Percentiles rank a stretch among this genome's conserved stretches.
phyloP scores from a whole-genome alignment of 2,797 vertebrate species.

The Phrynocephalus vlangalii region DNA sequence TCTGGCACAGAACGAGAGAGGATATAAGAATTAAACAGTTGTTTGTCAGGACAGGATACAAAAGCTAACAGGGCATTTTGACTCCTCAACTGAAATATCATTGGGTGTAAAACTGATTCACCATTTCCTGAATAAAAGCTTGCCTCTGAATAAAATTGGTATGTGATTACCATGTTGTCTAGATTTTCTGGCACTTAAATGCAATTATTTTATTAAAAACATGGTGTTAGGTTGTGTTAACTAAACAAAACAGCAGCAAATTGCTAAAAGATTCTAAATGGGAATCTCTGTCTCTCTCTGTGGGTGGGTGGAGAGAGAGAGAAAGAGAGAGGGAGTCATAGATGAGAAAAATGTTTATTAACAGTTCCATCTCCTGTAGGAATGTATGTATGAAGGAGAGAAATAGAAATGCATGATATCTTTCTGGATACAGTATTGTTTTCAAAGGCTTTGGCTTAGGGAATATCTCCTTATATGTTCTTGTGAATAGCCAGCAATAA shows the following conservation, averaged over 20 bases:
- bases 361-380: neutral
- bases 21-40: too few species aligned
- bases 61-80: neutral
- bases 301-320: neutral
- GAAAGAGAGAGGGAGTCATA: neutral
- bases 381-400: neutral
- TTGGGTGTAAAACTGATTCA: neutral
- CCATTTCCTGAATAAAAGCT: neutral
- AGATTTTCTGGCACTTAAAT: neutral
- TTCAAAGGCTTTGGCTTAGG: neutral
- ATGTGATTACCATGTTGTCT: neutral
- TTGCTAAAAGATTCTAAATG: too few species aligned
- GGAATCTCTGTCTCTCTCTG: too few species aligned
- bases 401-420: neutral
- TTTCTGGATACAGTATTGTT: neutral
- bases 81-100: neutral
- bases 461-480: neutral
- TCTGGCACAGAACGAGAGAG: too few species aligned
- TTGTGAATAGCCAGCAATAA: constrained; percentile 8
- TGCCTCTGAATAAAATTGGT: neutral
- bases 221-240: too few species aligned
- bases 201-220: neutral
- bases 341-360: neutral
- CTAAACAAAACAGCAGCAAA: neutral
- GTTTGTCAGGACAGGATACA: neutral